These are phyloP conservation scores for Eristalis intricaria DNA, from an alignment of 2,888 invertebrate species.

Conservation along the genomic window DNA sequence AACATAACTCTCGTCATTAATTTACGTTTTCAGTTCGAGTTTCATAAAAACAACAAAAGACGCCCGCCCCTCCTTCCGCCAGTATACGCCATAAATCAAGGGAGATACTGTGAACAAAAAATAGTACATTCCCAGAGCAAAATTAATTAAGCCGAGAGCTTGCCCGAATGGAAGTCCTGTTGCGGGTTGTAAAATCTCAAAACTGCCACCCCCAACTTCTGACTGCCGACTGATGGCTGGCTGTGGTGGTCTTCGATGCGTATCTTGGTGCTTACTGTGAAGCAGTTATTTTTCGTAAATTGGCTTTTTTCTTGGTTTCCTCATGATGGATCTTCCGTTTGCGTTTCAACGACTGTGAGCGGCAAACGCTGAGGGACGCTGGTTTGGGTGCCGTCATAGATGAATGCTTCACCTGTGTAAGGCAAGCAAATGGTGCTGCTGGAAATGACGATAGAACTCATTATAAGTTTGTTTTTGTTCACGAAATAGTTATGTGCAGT, in stretches of 20 bases:
- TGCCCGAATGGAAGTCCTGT: not conserved
- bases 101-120: not conserved
- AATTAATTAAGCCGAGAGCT: slow-evolving; percentile 14
- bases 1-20: slow-evolving; percentile 18
- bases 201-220: not conserved
- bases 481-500: no score
- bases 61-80: not conserved
- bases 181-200: slow-evolving; percentile 9
- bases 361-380: not conserved
- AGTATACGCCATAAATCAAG: slow-evolving; percentile 15
- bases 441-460: no score
- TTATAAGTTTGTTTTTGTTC: no score
- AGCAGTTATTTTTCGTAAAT: not conserved
- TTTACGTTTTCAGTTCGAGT: slow-evolving; percentile 10
- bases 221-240: not conserved
- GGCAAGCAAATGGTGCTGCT: no score
- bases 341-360: not conserved
- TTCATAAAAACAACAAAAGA: slow-evolving; percentile 1
- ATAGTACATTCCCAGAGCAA: slow-evolving; percentile 1
- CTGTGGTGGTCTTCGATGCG: not conserved
- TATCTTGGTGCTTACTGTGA: not conserved
- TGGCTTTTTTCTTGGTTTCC: not conserved
- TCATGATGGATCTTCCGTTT: not conserved
- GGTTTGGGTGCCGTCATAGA: no score
- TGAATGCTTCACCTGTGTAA: no score